A percentile compares a stretch with the other conserved stretches of the same genome.
phyloP scores from a whole-genome alignment of 2,113 vertebrate genomes.

The Maccullochella peelii region DNA sequence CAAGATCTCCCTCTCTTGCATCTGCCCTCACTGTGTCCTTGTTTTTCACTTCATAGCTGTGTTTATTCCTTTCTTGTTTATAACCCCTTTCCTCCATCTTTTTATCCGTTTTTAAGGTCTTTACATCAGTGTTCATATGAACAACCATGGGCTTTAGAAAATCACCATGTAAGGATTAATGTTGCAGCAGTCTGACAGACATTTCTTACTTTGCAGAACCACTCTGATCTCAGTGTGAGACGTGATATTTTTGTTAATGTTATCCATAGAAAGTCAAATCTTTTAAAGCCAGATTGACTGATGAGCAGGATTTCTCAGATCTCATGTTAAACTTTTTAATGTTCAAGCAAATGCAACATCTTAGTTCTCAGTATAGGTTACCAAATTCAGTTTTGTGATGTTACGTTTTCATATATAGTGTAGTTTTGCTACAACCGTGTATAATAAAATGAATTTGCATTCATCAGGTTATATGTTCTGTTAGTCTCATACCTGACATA shows the following conservation, averaged over 20 bases:
- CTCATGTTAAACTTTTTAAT: constrained; percentile 10
- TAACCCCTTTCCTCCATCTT: not conserved
- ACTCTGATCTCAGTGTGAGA: constrained; percentile 8
- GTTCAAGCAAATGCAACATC: not conserved
- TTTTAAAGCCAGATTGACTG: constrained; percentile 32
- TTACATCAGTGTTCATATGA: not conserved
- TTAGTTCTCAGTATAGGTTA: not conserved
- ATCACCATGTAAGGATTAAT: constrained; percentile 22
- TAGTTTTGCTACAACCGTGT: not conserved
- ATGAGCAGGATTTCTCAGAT: not conserved
- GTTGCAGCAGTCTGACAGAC: constrained; percentile 32
- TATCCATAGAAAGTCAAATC: constrained; percentile 10
- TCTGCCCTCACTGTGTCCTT: constrained; percentile 23
- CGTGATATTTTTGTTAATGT: constrained; percentile 26
- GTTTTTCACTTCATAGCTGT: constrained; percentile 3
- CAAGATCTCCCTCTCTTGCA: constrained; percentile 21
- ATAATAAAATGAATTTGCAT: not conserved
- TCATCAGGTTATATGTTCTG: not conserved
- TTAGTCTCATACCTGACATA: not conserved
- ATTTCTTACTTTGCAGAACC: constrained; percentile 44
- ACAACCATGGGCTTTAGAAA: not conserved
- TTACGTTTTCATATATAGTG: not conserved
- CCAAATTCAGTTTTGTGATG: not conserved
- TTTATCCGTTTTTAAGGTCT: constrained; percentile 1
- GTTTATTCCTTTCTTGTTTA: constrained; percentile 7